These are phyloP conservation scores for Dynastes hyllus DNA, from an alignment of 2,888 invertebrate genomes.

Conservation along the genomic window DNA sequence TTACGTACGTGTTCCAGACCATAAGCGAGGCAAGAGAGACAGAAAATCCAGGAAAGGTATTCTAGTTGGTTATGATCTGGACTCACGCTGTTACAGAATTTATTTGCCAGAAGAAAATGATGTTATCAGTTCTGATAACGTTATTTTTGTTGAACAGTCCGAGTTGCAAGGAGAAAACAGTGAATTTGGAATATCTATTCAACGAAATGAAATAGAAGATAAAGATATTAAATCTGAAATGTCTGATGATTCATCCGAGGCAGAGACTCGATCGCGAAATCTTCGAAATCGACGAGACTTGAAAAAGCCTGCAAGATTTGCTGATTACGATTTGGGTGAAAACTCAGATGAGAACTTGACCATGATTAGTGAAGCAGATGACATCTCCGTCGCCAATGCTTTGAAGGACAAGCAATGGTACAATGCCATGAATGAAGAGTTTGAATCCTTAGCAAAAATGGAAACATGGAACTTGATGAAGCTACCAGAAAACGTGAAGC, in stretches of 20 bases:
- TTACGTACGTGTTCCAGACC: slow-evolving; percentile 55
- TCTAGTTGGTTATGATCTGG: slow-evolving; percentile 54
- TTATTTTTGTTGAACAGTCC: slow-evolving; percentile 49
- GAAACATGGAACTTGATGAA: slow-evolving; percentile 58
- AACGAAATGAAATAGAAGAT: background rate
- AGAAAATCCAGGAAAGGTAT: slow-evolving; percentile 53
- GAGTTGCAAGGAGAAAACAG: background rate
- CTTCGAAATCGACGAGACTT: background rate
- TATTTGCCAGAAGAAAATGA: slow-evolving; percentile 53
- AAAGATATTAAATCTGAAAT: background rate
- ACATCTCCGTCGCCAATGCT: too few species aligned
- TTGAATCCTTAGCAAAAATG: too few species aligned
- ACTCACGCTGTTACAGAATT: slow-evolving; percentile 54
- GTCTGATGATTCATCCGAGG: background rate
- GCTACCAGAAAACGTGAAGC: slow-evolving; percentile 55
- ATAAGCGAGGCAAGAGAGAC: slow-evolving; percentile 54
- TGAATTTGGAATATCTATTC: background rate
- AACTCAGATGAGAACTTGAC: background rate
- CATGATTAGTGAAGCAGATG: background rate
- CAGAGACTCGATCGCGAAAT: background rate
- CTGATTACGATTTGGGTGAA: background rate
- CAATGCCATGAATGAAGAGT: slow-evolving; percentile 1
- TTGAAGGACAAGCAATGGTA: slow-evolving; percentile 1
- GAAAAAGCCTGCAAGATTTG: slow-evolving; percentile 1
- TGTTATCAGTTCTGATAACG: slow-evolving; percentile 51